These are phyloP conservation scores for Megaustenia siamemsis DNA, from an alignment of 2,888 invertebrate genomes.

Conservation along the genomic window DNA sequence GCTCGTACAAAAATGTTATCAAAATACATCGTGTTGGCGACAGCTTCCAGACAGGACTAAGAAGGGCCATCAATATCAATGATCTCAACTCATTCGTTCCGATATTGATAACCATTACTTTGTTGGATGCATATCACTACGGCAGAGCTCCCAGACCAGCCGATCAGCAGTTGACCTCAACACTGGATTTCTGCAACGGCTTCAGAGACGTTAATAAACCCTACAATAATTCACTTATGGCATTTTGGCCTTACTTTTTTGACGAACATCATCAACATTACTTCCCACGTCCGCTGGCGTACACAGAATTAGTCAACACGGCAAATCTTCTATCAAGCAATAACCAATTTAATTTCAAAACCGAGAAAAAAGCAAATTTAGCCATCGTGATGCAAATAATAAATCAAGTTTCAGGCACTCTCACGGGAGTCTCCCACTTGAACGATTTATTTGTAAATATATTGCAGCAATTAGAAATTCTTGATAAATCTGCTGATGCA, in stretches of 20 bases:
- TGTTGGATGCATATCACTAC: neutral
- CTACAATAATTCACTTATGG: neutral
- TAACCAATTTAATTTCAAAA: neutral
- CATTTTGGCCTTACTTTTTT: neutral
- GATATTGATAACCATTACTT: neutral
- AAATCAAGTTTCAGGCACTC: neutral
- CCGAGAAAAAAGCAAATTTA: neutral
- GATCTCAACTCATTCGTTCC: neutral
- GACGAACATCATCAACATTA: neutral
- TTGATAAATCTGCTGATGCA: neutral
- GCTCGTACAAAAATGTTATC: neutral
- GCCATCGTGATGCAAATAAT: neutral
- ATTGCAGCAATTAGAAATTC: too few species aligned
- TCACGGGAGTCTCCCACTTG: neutral
- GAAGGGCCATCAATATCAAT: conserved; percentile 11
- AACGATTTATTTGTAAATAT: too few species aligned
- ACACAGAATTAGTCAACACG: neutral
- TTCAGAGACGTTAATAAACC: neutral
- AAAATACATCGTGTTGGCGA: neutral
- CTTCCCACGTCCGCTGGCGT: neutral
- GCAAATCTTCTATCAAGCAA: neutral
- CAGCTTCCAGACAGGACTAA: neutral
- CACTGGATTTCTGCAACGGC: neutral
- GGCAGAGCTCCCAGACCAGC: neutral
- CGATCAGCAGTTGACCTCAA: neutral